Evolutionary conservation across 2,888 invertebrate genomes (phyloP), one percentile per base, ranked within the genome.

Genomic region (Herminia tarsipennalis): DNA sequence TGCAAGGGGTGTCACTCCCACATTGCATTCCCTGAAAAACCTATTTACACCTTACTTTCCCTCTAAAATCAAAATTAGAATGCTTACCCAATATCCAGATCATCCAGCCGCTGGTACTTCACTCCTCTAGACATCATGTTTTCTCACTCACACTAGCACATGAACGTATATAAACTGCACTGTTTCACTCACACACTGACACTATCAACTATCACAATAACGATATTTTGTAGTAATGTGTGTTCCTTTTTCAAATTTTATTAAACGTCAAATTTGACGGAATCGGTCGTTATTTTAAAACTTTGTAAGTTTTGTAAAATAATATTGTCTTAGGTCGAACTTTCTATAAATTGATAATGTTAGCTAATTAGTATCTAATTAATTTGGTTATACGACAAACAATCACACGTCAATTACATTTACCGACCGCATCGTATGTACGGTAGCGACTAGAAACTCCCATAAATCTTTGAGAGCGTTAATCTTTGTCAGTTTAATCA

Each of bases 11-110:
- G n/a, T n/a, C n/a, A n/a, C n/a, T n/a, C n/a, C n/a, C n/a, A n/a
- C n/a, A n/a, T n/a, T n/a, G n/a, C n/a, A n/a, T n/a, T n/a, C n/a
- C n/a, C n/a, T n/a, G n/a, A n/a, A n/a, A n/a, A n/a, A n/a, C n/a
- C n/a, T n/a, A n/a, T n/a, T n/a, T n/a, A n/a, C n/a, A n/a, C n/a
- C n/a, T n/a, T n/a, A n/a, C n/a, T n/a, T n/a, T n/a, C n/a, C n/a
- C n/a, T n/a, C n/a, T n/a, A n/a, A 27, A 17, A 4, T 13, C 1
- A 27, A 25, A 33, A 29, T 12, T 21, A 42, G 41, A 22, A 17
- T 30, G 34, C 87, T 86, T 72, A 87, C 87, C 86, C 83, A 32
- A 71, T 64, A 47, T 88, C 87, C 50, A 70, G 72, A 47, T 86
- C 73, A 33, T 86, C 85, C 72, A 88, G 47, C 36, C 78, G 74